These are phyloP conservation scores for Gymnodraco acuticeps DNA, from an alignment of 2,797 vertebrate genomes.

Conservation along the genomic window DNA sequence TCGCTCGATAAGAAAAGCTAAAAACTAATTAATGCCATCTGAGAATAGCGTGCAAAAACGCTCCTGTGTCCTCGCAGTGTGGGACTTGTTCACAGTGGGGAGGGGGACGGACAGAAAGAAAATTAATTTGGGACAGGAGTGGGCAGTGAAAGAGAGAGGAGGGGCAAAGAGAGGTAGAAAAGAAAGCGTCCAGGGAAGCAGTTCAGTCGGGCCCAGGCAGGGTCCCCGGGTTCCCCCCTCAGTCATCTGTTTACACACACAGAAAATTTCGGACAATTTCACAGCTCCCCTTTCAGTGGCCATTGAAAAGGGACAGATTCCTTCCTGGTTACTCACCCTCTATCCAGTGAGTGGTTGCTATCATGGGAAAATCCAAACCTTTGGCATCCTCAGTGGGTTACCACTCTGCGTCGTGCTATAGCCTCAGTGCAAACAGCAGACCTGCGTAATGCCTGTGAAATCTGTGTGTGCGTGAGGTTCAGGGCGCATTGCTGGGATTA, in stretches of 20 bases:
- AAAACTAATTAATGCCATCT: constrained; percentile 76
- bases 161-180: constrained; percentile 43
- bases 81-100: constrained; percentile 81
- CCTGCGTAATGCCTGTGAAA: constrained; percentile 83
- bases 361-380: constrained; percentile 89
- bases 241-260: constrained; percentile 83
- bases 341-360: constrained; percentile 71
- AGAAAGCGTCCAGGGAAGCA: constrained; percentile 67
- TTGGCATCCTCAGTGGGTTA: constrained; percentile 83
- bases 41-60: constrained; percentile 67
- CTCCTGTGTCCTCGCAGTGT: constrained; percentile 76
- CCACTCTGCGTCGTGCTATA: constrained; percentile 75
- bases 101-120: constrained; percentile 60
- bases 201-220: constrained; percentile 60
- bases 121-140: constrained; percentile 76
- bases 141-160: constrained; percentile 51
- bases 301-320: constrained; percentile 86
- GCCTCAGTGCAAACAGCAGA: constrained; percentile 80
- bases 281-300: constrained; percentile 85
- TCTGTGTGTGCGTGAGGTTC: constrained; percentile 78
- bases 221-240: constrained; percentile 61
- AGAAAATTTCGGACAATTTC: constrained; percentile 87
- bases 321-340: constrained; percentile 87
- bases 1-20: constrained; percentile 65
- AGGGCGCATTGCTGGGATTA: constrained; percentile 78